Evolutionary conservation across 1,140 invertebrate genomes (phyloP).

Genomic region (Cherax destructor): DNA sequence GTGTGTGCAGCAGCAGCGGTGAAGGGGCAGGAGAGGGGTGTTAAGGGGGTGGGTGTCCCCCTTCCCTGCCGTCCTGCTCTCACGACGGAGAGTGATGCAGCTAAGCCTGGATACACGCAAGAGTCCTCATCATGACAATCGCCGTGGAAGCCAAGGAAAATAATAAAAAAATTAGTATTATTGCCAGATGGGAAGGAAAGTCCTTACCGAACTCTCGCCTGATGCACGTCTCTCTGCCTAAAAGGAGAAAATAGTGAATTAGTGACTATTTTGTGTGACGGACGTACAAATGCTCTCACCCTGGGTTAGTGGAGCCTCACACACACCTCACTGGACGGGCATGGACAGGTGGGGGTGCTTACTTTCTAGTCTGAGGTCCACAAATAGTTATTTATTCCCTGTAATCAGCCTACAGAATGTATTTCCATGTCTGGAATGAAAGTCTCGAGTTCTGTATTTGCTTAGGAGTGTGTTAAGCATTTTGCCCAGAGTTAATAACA

Average conservation of each 20-base stretch:
- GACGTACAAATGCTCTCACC: not conserved
- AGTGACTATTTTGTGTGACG: not conserved
- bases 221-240: constrained; percentile 17
- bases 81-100: not conserved
- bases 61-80: not conserved
- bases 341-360: too few species aligned
- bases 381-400: too few species aligned
- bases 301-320: not conserved
- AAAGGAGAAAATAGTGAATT: constrained; percentile 27
- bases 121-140: not conserved
- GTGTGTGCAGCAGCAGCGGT: not conserved
- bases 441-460: too few species aligned
- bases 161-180: constrained; percentile 1
- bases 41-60: not conserved
- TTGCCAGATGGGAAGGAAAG: constrained; percentile 14
- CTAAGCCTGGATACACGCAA: not conserved
- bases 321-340: too few species aligned
- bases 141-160: constrained; percentile 13
- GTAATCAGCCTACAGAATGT: too few species aligned
- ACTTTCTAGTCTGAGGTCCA: too few species aligned
- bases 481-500: too few species aligned
- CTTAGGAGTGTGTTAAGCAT: too few species aligned
- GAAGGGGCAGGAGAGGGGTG: not conserved
- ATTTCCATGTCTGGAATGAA: too few species aligned
- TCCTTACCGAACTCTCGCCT: constrained; percentile 20